Conservation (phyloP, 2,888 invertebrate genomes). For the Diarsia mendica region DNA sequence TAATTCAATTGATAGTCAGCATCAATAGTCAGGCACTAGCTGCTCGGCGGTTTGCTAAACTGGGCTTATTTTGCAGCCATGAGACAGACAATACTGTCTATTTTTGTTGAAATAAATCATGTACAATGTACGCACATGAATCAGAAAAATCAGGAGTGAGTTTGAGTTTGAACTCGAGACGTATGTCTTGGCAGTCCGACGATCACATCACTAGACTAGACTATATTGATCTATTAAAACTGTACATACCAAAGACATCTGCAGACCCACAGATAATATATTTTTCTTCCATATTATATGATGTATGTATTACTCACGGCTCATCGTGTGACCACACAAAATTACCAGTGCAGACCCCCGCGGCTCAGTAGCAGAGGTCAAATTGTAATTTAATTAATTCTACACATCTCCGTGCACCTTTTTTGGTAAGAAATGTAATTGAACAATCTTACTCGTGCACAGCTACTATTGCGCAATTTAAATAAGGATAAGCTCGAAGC, state of each 20-base stretch:
- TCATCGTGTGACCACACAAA: conserved; percentile 74
- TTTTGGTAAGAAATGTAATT: conserved; percentile 55
- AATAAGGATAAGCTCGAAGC: not conserved
- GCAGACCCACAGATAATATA: too few species aligned
- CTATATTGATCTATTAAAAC: not conserved
- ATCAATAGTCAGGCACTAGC: too few species aligned
- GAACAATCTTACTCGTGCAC: conserved; percentile 28
- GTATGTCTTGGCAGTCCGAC: too few species aligned
- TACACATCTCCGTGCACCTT: conserved; percentile 55
- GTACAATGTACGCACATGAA: too few species aligned
- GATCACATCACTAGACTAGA: too few species aligned
- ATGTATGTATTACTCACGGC: conserved; percentile 13
- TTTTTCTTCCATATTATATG: not conserved
- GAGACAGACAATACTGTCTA: too few species aligned
- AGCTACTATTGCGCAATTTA: conserved; percentile 8
- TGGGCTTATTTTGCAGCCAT: too few species aligned
- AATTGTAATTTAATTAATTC: conserved; percentile 87
- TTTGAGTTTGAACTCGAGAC: too few species aligned
- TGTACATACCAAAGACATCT: not conserved
- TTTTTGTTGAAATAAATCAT: too few species aligned
- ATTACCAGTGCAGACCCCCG: conserved; percentile 70
- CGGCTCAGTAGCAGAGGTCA: conserved; percentile 83
- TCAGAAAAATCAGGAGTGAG: too few species aligned
- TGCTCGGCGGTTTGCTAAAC: too few species aligned
- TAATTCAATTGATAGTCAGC: too few species aligned